These are phyloP conservation scores for Microchirus variegatus DNA, from an alignment of 2,797 vertebrate genomes.

Conservation along the genomic window DNA sequence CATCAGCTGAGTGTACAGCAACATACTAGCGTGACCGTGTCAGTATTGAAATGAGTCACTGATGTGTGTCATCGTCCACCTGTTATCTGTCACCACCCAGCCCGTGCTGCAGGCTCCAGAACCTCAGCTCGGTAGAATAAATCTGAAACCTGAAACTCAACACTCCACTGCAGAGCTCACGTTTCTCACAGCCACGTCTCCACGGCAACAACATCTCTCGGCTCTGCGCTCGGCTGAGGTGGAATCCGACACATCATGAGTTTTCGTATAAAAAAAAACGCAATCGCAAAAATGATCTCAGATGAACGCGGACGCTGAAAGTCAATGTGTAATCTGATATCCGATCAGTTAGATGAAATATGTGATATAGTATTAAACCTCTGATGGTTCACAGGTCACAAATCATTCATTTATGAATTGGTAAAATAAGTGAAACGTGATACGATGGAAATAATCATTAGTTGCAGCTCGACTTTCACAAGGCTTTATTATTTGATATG, in stretches of 20 bases:
- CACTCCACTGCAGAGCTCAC: slow-evolving; percentile 63
- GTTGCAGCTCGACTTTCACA: not conserved
- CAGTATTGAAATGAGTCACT: slow-evolving; percentile 35
- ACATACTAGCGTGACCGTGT: slow-evolving; percentile 7
- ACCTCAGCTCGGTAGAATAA: too few species aligned
- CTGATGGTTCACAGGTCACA: too few species aligned
- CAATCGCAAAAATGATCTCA: slow-evolving; percentile 7
- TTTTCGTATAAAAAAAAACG: slow-evolving; percentile 25
- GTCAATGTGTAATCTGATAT: not conserved
- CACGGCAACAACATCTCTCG: slow-evolving; percentile 57
- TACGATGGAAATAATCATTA: not conserved
- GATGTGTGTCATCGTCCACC: slow-evolving; percentile 44
- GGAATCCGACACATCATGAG: slow-evolving; percentile 42
- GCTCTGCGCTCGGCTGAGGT: slow-evolving; percentile 33
- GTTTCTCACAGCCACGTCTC: slow-evolving; percentile 52
- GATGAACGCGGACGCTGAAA: not conserved
- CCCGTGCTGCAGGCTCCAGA: slow-evolving; percentile 15
- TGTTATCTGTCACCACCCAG: slow-evolving; percentile 37
- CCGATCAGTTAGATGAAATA: not conserved
- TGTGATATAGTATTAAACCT: too few species aligned
- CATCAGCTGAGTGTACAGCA: slow-evolving; percentile 18
- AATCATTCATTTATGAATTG: not conserved
- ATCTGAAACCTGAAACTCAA: slow-evolving; percentile 69
- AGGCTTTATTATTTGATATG: not conserved
- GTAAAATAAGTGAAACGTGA: not conserved